These are phyloP conservation scores for Hermetia illucens DNA, from an alignment of 1,140 invertebrate genomes.

Conservation along the genomic window DNA sequence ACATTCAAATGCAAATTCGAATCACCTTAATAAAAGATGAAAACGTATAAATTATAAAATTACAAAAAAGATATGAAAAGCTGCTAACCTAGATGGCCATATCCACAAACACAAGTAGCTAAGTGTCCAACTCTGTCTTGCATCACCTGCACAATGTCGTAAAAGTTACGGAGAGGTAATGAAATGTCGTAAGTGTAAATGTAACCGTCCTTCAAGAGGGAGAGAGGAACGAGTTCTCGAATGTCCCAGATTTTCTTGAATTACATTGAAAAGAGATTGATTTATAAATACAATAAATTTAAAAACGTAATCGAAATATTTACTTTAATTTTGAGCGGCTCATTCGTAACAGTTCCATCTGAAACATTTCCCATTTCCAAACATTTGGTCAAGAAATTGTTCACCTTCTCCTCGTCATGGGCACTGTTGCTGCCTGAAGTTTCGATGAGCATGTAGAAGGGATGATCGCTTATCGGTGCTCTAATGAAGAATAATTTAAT, in stretches of 20 bases:
- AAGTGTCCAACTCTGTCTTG: slow-evolving; percentile 43
- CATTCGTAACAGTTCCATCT: slow-evolving; percentile 74
- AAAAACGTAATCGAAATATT: too few relatives aligned
- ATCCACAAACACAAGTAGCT: slow-evolving; percentile 58
- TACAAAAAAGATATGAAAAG: slow-evolving; percentile 18
- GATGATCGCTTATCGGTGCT: slow-evolving; percentile 46
- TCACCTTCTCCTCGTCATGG: slow-evolving; percentile 82
- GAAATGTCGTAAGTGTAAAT: slow-evolving; percentile 95
- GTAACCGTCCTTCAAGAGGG: slow-evolving; percentile 67
- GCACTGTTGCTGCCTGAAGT: slow-evolving; percentile 66
- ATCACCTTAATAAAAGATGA: slow-evolving; percentile 45
- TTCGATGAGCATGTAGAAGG: slow-evolving; percentile 87
- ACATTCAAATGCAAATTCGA: slow-evolving; percentile 89
- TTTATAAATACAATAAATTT: too few relatives aligned
- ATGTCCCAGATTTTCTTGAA: slow-evolving; percentile 72
- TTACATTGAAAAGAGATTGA: too few relatives aligned
- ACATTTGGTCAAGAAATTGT: slow-evolving; percentile 55
- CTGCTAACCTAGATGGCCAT: slow-evolving; percentile 85
- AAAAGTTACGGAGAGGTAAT: slow-evolving; percentile 70
- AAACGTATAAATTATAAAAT: slow-evolving; percentile 2
- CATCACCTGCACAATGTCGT: slow-evolving; percentile 63
- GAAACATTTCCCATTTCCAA: slow-evolving; percentile 54
- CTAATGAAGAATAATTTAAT: slow-evolving; percentile 22
- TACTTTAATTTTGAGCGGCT: slow-evolving; percentile 63
- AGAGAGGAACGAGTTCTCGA: slow-evolving; percentile 74